Evolutionary conservation across 2,888 invertebrate species (phyloP), one percentile per base, ranked within the genome.

Genomic region (Drosophila kanekoi): DNA sequence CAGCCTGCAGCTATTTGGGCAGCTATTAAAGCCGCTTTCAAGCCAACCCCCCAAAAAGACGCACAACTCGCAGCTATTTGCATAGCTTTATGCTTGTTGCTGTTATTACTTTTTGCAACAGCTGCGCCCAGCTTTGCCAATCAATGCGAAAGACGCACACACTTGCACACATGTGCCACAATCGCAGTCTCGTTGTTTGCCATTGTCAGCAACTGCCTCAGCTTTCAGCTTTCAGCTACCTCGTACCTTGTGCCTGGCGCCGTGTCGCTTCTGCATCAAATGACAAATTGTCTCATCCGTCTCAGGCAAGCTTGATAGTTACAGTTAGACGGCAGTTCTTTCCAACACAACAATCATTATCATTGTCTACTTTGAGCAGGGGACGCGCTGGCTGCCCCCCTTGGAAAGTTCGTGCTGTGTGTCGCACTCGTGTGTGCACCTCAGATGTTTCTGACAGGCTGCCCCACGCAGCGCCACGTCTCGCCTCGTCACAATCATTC

Each of bases 271-370:
- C 86, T 84, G 87, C 71, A 81, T 56, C 59, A 77, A 85, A 89
- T 87, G 89, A 87, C 87, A 89, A 87, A 88, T 89, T 85, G 89
- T 87, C 83, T 87, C 87, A 87, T 89, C 76, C 79, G 81, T 87
- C 28, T 28, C 87, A 73, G 65, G 33, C 41, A 54, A 67, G 45
- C 45, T 56, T 61, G 54, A 67, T 61, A 48, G 54, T 48, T 44
- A 71, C 66, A 59, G 61, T 59, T 32, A 52, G 23, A 51, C 37
- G 9, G 58, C 62, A 41, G 18, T 41, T 41, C n/a, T 40, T 40
- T 16, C 40, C 40, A 14, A 62, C 52, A 62, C 52, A 68, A 72
- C 83, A 77, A 88, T 87, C 83, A 87, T 88, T 82, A 87, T 84
- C 81, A 79, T 84, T 88, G 88, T 84, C 81, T 84, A 79, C 80